Conservation (phyloP, 2,888 invertebrate genomes). For the Ceraclea dissimilis region DNA sequence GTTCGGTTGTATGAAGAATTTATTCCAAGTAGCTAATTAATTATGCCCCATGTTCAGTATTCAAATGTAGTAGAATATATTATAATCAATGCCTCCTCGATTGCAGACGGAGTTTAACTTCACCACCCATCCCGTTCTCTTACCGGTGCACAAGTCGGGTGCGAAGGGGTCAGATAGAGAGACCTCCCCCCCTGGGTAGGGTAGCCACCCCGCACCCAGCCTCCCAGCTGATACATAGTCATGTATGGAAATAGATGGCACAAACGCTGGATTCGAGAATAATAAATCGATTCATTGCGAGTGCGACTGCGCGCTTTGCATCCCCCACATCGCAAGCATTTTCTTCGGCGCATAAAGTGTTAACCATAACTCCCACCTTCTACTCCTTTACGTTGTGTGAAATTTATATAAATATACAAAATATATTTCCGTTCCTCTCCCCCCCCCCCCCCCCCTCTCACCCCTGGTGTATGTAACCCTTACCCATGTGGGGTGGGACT, state of each 20-base stretch:
- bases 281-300: conserved; percentile 28
- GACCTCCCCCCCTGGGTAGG: conserved; percentile 7
- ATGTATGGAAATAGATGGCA: conserved; percentile 27
- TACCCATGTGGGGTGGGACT: not conserved
- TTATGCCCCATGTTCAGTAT: not conserved
- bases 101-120: conserved; percentile 8
- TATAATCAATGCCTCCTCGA: conserved; percentile 8
- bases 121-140: conserved; percentile 9
- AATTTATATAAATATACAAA: conserved; percentile 25
- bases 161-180: conserved; percentile 12
- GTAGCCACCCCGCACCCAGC: conserved; percentile 14
- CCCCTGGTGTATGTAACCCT: too few species aligned
- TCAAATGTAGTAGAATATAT: conserved; percentile 5
- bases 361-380: conserved; percentile 14
- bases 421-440: conserved; percentile 17
- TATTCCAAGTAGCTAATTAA: too few species aligned
- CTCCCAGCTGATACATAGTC: conserved; percentile 24
- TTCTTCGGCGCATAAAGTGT: conserved; percentile 21
- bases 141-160: conserved; percentile 5
- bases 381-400: conserved; percentile 17
- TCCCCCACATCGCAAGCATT: conserved; percentile 13
- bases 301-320: conserved; percentile 25
- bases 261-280: conserved; percentile 25
- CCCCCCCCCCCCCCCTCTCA: not conserved
- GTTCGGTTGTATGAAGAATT: too few species aligned